Conservation (phyloP, 2,888 invertebrate species). For the Pheosia gnoma region DNA sequence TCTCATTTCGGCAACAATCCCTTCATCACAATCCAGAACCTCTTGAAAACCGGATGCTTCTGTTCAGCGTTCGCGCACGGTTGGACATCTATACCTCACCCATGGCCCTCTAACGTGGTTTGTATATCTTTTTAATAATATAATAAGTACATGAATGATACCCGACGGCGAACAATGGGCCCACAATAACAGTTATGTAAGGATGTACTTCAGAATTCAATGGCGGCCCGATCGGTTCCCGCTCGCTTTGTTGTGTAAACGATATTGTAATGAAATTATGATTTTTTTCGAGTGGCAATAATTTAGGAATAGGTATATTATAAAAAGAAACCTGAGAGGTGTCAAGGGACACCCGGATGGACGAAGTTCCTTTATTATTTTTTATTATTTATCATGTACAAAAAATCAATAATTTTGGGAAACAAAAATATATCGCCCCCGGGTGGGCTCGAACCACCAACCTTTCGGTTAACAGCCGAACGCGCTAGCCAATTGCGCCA, state of each 20-base stretch:
- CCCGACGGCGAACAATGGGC: constrained; percentile 13
- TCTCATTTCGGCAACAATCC: constrained; percentile 19
- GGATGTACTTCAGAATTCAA: constrained; percentile 30
- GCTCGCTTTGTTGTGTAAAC: constrained; percentile 12
- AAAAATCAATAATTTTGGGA: no score
- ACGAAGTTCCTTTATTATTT: no score
- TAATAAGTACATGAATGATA: constrained; percentile 66
- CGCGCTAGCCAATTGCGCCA: no score
- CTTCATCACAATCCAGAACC: constrained; percentile 38
- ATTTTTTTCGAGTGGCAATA: constrained; percentile 4
- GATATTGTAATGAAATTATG: constrained; percentile 11
- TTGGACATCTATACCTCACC: constrained; percentile 41
- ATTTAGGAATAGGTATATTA: no score
- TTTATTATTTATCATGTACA: no score
- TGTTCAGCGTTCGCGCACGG: constrained; percentile 71
- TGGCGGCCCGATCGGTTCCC: constrained; percentile 11
- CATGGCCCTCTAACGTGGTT: constrained; percentile 55
- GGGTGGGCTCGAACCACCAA: no score
- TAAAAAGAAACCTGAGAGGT: no score
- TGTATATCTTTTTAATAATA: constrained; percentile 78
- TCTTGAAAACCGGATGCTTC: constrained; percentile 80
- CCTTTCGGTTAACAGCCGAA: no score
- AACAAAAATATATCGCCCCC: no score
- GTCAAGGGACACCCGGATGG: no score
- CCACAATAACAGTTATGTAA: constrained; percentile 33